Evolutionary conservation across 2,888 invertebrate species (phyloP).

Genomic region (Odontothrips loti): DNA sequence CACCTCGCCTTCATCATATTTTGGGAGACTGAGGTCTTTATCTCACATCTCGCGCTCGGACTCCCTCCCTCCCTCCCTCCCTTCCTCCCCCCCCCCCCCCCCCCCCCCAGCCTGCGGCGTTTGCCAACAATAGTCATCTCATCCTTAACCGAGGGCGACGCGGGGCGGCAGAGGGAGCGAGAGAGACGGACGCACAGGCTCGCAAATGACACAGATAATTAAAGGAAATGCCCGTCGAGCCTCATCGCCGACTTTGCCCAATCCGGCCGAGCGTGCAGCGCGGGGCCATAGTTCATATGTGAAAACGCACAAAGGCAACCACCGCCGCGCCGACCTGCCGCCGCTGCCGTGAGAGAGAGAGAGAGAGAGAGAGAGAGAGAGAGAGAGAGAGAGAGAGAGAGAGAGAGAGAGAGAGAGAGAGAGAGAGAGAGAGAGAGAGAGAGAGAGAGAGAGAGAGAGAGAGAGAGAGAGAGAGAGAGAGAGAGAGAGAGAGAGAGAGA

Average conservation of each 20-base stretch:
- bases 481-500: not conserved
- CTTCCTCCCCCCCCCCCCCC: too few species aligned
- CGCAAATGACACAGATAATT: not conserved
- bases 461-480: slow-evolving; percentile 1
- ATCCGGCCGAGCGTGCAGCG: too few species aligned
- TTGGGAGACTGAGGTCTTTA: slow-evolving; percentile 15
- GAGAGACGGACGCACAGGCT: not conserved
- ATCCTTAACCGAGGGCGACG: not conserved
- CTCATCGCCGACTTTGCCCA: too few species aligned
- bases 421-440: not conserved
- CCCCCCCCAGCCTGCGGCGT: not conserved
- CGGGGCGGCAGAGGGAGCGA: not conserved
- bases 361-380: too few species aligned
- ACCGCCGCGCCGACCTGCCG: too few species aligned
- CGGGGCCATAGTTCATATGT: too few species aligned
- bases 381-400: not conserved
- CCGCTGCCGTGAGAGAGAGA: too few species aligned
- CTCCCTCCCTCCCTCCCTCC: too few species aligned
- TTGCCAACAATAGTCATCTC: not conserved
- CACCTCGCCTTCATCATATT: slow-evolving; percentile 11
- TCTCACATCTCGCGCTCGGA: not conserved
- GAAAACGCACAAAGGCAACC: too few species aligned
- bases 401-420: not conserved
- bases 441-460: not conserved
- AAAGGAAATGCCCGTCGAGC: not conserved